phyloP scores from a whole-genome alignment of 1,140 invertebrate genomes.

The Leptestheria dahalacensis region DNA sequence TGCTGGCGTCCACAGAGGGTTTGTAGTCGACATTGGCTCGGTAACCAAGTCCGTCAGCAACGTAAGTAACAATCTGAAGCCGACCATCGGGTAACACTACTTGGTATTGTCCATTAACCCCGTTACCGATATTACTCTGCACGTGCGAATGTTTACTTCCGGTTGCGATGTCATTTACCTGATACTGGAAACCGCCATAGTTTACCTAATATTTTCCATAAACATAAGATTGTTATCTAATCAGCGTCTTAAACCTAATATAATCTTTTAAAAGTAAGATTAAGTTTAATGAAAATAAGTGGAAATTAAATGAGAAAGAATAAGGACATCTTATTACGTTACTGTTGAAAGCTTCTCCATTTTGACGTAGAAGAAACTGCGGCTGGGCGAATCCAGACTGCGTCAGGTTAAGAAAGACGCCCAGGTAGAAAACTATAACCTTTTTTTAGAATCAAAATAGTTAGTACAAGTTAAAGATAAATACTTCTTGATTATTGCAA shows the following conservation, averaged over 20 bases:
- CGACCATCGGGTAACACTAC: constrained; percentile 13
- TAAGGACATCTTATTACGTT: too few species aligned
- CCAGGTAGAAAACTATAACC: too few species aligned
- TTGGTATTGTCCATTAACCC: constrained; percentile 11
- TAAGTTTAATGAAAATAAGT: too few species aligned
- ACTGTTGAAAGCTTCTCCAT: not conserved
- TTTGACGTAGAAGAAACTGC: not conserved
- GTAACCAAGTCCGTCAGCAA: constrained; percentile 12
- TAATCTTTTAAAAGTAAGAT: too few species aligned
- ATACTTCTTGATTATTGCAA: too few species aligned
- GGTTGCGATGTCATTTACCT: not conserved
- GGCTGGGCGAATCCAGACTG: not conserved
- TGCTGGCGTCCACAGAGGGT: not conserved
- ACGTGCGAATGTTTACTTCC: constrained; percentile 8
- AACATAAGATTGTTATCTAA: too few species aligned
- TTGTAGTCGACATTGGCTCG: constrained; percentile 15
- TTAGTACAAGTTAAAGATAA: too few species aligned
- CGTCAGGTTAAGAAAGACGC: too few species aligned
- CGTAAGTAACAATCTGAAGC: constrained; percentile 13
- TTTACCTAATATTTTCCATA: too few species aligned
- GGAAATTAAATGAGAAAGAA: too few species aligned
- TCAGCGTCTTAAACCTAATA: too few species aligned
- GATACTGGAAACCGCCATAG: not conserved
- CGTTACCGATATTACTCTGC: constrained; percentile 3
- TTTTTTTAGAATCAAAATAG: too few species aligned